phyloP scores from a whole-genome alignment of 1,140 invertebrate species.

The Brachionus paranguensis region DNA sequence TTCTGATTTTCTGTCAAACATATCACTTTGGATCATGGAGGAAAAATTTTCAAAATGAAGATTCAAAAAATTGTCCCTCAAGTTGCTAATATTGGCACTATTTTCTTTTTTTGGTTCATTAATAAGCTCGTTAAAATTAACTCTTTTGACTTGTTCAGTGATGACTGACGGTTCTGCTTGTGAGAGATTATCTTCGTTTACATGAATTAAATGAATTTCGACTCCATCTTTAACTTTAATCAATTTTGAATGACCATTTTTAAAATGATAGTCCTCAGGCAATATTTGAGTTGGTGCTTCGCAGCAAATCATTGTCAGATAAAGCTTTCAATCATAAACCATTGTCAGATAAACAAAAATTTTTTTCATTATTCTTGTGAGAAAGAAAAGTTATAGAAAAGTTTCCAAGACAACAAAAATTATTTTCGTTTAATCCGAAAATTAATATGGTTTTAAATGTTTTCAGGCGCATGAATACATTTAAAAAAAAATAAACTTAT shows the following conservation, averaged over 20 bases:
- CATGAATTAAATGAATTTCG: background rate
- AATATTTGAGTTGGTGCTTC: background rate
- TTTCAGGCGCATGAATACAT: background rate
- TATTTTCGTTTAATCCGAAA: background rate
- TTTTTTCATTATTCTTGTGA: background rate
- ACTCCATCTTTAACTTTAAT: background rate
- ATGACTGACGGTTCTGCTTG: background rate
- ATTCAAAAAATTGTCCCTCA: background rate
- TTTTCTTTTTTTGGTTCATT: background rate
- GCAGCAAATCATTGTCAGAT: background rate
- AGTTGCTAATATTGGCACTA: background rate
- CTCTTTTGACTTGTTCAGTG: background rate
- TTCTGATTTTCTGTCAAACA: background rate
- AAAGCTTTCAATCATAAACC: background rate
- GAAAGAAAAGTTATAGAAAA: background rate
- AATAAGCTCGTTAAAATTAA: background rate
- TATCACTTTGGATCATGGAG: background rate
- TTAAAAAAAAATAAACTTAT: background rate
- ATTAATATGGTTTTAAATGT: background rate
- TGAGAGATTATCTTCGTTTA: background rate
- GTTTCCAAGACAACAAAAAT: constrained; percentile 7
- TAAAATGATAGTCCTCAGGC: background rate
- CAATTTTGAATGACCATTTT: background rate
- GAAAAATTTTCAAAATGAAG: background rate
- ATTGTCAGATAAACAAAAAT: background rate